A percentile compares a stretch with the other conserved stretches of the same genome.
Conservation (phyloP, 2,888 invertebrate species). For the Euplagia quadripunctaria region DNA sequence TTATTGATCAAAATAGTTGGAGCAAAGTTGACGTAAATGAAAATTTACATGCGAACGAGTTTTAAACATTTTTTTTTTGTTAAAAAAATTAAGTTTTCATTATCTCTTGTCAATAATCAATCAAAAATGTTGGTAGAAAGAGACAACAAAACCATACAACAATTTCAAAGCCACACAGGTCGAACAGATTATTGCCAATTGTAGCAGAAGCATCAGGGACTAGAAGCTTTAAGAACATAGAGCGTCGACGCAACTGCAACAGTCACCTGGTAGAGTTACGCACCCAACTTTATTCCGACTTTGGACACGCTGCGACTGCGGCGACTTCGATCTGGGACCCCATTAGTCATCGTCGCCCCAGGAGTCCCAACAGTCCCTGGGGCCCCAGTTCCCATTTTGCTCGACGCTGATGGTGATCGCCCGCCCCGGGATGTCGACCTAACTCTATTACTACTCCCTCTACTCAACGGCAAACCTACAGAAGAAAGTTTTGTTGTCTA, state of each 20-base stretch:
- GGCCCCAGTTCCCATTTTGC: slow-evolving; percentile 64
- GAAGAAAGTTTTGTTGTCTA: slow-evolving; percentile 74
- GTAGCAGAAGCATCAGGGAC: slow-evolving; percentile 58
- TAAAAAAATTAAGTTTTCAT: slow-evolving; percentile 8
- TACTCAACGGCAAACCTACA: slow-evolving; percentile 90
- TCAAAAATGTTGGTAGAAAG: slow-evolving; percentile 11
- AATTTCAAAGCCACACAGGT: slow-evolving; percentile 53
- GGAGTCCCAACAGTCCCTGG: slow-evolving; percentile 58
- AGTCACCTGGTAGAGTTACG: slow-evolving; percentile 74
- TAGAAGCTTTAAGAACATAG: slow-evolving; percentile 69
- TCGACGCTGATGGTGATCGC: slow-evolving; percentile 80
- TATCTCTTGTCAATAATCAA: slow-evolving; percentile 25
- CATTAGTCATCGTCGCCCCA: slow-evolving; percentile 53
- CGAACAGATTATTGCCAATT: slow-evolving; percentile 43
- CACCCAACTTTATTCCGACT: slow-evolving; percentile 87
- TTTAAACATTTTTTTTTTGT: slow-evolving; percentile 16
- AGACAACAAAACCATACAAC: slow-evolving; percentile 38
- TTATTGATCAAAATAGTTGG: neutral
- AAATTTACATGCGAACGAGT: slow-evolving; percentile 7
- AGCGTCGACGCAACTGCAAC: slow-evolving; percentile 85
- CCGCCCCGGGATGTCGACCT: slow-evolving; percentile 85
- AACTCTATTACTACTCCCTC: slow-evolving; percentile 88
- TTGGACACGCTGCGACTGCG: slow-evolving; percentile 84
- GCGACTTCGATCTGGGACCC: slow-evolving; percentile 72
- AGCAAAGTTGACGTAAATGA: neutral